Percentiles rank a stretch among this genome's conserved stretches.
Conservation (phyloP, 1,140 invertebrate genomes). For the Procambarus clarkii region DNA sequence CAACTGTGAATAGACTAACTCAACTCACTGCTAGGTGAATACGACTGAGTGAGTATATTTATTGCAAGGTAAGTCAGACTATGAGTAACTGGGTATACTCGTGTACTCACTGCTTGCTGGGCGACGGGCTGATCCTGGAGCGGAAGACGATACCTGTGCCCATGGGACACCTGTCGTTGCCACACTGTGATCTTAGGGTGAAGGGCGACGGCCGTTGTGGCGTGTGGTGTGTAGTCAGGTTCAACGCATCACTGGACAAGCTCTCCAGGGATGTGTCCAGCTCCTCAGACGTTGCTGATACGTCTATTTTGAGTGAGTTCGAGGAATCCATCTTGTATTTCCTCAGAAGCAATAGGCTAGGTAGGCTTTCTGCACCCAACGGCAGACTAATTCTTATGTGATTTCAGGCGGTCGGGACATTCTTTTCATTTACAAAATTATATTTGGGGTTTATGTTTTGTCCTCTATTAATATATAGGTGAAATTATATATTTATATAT, state of each 20-base stretch:
- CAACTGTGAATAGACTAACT: too few relatives aligned
- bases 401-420: too few relatives aligned
- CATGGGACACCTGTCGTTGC: slow-evolving; percentile 24
- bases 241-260: not conserved
- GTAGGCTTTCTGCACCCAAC: too few relatives aligned
- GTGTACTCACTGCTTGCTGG: slow-evolving; percentile 55
- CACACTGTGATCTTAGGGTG: slow-evolving; percentile 52
- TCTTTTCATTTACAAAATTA: too few relatives aligned
- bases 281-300: slow-evolving; percentile 34
- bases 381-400: too few relatives aligned
- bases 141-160: slow-evolving; percentile 48
- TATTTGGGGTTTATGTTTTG: too few relatives aligned
- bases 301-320: slow-evolving; percentile 19
- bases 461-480: too few relatives aligned
- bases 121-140: slow-evolving; percentile 61
- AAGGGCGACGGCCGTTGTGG: slow-evolving; percentile 43
- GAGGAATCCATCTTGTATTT: not conserved
- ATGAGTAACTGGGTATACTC: not conserved
- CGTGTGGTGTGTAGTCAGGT: not conserved
- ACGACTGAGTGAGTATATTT: not conserved
- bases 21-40: too few relatives aligned
- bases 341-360: too few relatives aligned
- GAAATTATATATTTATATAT: too few relatives aligned
- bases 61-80: not conserved
- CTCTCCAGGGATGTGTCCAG: slow-evolving; percentile 49